Evolutionary conservation across 2,797 vertebrate species (phyloP), one percentile per base, ranked within the genome.

Genomic region (Tragopan temminckii): DNA sequence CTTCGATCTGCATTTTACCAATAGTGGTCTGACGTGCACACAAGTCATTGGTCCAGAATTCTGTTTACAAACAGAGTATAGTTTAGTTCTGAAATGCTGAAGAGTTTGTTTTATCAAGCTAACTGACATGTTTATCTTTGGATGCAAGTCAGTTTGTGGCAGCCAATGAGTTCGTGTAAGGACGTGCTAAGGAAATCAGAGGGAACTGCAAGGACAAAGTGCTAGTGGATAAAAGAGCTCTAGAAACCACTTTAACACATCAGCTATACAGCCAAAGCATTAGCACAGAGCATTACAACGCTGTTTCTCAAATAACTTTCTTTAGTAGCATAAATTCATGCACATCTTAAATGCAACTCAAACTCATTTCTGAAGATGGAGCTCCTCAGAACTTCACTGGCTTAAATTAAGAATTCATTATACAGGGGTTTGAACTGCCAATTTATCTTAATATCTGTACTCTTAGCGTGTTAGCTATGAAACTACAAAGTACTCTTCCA

Each of bases 101-200:
- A 35, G 62, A 52, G 36, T 77, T 80, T 92, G 67, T 88, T 92
- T 93, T 80, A 94, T 93, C 87, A 93, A 64, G 82, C 74, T 77
- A 53, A 63, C 55, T 91, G 77, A 84, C 76, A 61, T 81, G 90
- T 93, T 95, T 95, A 85, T 94, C 90, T 84, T 76, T 74, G 91
- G 80, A 91, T 86, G 40, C 40, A 85, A 95, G 87, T 70, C 69
- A 88, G 80, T 91, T 90, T 86, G 78, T 0, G 3, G 62, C 59
- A 92, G 86, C 80, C 89, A 76, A 35, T 19, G 35, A 38, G 94
- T 93, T 97, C 94, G 61, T 79, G 4, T 80, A 86, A 92, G 87
- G 95, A 92, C 67, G 74, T 45, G 36, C 20, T 53, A 91, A 88
- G 67, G 77, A 95, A 96, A 88, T 66, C 38, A 84, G 38, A 70